phyloP scores from a whole-genome alignment of 2,797 vertebrate genomes.

The Bovichtus variegatus region DNA sequence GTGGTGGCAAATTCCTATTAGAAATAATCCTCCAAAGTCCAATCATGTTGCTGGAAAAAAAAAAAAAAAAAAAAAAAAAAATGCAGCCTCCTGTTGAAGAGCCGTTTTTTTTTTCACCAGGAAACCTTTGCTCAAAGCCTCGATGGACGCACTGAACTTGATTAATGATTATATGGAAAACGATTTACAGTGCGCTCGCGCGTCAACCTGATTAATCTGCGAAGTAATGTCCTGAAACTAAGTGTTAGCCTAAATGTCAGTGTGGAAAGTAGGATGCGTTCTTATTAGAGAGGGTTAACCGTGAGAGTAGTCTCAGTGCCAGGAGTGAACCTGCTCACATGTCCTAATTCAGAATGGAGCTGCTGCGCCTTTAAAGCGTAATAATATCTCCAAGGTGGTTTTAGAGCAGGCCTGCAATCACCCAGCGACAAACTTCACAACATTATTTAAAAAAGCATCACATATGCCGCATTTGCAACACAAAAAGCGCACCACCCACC shows the following conservation, averaged over 20 bases:
- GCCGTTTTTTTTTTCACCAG: constrained; percentile 30
- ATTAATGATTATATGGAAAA: constrained; percentile 78
- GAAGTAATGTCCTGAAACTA: neutral
- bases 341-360: constrained; percentile 75
- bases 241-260: neutral
- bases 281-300: neutral
- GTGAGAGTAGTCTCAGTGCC: constrained; percentile 18
- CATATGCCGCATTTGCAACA: constrained; percentile 5
- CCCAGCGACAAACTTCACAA: constrained; percentile 70
- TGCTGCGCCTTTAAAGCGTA: constrained; percentile 85
- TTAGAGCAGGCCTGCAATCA: constrained; percentile 76
- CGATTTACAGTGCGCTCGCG: constrained; percentile 51
- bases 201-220: neutral
- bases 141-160: constrained; percentile 35
- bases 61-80: constrained; percentile 17
- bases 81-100: constrained; percentile 19
- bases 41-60: constrained; percentile 32
- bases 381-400: constrained; percentile 81
- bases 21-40: constrained; percentile 36
- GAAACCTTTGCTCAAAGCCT: constrained; percentile 73
- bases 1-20: neutral
- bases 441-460: constrained; percentile 47
- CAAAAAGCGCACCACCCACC: constrained; percentile 34
- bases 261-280: constrained; percentile 16
- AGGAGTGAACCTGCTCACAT: constrained; percentile 74